Base-by-base conservation (phyloP, 2,888 invertebrate genomes). In the Serrognathus titanus region DNA sequence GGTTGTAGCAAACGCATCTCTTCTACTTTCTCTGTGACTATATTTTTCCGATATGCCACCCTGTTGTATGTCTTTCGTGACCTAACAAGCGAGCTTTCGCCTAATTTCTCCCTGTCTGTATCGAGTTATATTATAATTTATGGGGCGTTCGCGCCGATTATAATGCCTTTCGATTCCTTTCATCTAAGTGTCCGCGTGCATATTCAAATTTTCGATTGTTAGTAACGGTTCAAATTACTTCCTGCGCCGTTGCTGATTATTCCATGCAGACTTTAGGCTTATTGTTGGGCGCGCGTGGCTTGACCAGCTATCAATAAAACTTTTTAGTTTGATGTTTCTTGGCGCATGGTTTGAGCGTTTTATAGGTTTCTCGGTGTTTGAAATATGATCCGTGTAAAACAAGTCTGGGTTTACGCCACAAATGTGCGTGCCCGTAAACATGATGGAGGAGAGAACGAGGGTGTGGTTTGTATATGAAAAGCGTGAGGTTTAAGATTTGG, bases 181-280 rank as follows among this genome's bases (percentile, higher is more conserved):
- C 45, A 48, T 51, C 50, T 54, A 50, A 51, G 58, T 55, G 61
- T 60, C 57, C 63, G 59, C 63, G 59, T 62, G 61, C 63, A 62
- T 65, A 67, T 67, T 67, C 62, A 67, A 64, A 67, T 66, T 58
- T 62, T 53, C 61, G 53, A 64, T 64, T 62, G 65, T 63, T 62
- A 57, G 55, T 48, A 45, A 57, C 63, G 67, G 58, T 59, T 66
- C 67, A 61, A 63, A 68, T 67, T 64, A 65, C 65, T 35, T 37
- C 10, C 49, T 60, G 57, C 9, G 16, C 7, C 43, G 43, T 7
- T 7, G 24, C 24, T 31, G 24, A 31, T 31, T 31, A 31, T 31
- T 31, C 24, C 3, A 3, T 16, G 16, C 16, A 16, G 16, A 16
- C 16, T 31, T 31, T 7, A 3, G 7, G 7, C 6, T 31, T 1